Evolutionary conservation across 1,140 invertebrate genomes (phyloP), one percentile per base, ranked within the genome.

Genomic region (Drosophila neocordata): DNA sequence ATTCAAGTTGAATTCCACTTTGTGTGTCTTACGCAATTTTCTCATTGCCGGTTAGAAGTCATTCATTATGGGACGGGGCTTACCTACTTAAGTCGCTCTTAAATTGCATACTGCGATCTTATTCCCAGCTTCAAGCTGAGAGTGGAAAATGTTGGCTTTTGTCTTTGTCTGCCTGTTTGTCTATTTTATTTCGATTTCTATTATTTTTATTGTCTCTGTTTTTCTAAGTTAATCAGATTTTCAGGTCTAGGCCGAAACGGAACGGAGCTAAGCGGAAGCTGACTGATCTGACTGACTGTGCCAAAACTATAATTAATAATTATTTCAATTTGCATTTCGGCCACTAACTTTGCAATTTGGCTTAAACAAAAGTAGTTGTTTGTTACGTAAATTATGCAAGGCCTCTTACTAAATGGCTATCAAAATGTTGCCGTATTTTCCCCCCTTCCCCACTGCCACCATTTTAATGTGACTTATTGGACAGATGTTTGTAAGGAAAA

Each of bases 271-370:
- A 48, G 20, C 41, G 6, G 41, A 18, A 88, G 74, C 69, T 74
- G 81, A 77, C 83, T 77, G 77, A 31, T 31, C 27, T 31, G 27
- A 31, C 27, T 31, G 27, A 31, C 27, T 31, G 27, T 31, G 27
- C 27, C 7, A 31, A 31, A 48, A 11, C 82, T 85, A 88, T 87
- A 87, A 87, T 87, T 87, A 87, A 87, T 87, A 88, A 88, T 81
- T 79, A 88, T 87, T 87, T 87, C 82, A 87, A 87, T 87, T 87
- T 87, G 82, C 82, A 87, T 87, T 74, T 82, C 20, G 15, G 70
- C 71, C 74, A 59, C 20, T 78, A 88, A 79, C 83, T 24, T 4
- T 88, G 78, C 78, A 87, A 87, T 87, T 87, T 87, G 22, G 48
- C 24, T 55, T 13, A 24, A 24, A 24, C 22, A 1, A 24, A 24